A percentile compares a stretch with the other conserved stretches of the same genome.
These are phyloP conservation scores for Syrmaticus mikado DNA, from an alignment of 2,113 vertebrate genomes.

Conservation along the genomic window DNA sequence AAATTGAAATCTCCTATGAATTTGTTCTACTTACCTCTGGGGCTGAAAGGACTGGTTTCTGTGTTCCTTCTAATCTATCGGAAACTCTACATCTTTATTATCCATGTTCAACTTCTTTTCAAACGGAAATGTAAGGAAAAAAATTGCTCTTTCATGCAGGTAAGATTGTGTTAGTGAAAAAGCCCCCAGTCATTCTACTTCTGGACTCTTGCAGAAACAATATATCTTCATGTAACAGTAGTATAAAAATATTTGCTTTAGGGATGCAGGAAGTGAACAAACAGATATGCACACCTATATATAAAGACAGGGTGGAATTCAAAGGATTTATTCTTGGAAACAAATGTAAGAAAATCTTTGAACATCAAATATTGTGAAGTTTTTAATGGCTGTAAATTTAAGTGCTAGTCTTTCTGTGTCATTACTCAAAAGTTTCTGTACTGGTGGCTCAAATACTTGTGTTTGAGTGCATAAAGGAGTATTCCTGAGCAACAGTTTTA, in stretches of 20 bases:
- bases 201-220: not conserved
- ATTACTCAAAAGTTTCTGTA: not conserved
- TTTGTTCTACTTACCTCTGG: constrained; percentile 19
- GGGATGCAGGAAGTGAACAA: not conserved
- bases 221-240: not conserved
- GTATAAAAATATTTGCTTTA: not conserved
- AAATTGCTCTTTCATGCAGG: not conserved
- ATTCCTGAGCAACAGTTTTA: not conserved
- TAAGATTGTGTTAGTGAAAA: not conserved
- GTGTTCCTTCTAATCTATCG: constrained; percentile 7
- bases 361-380: not conserved
- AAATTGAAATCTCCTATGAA: constrained; percentile 16
- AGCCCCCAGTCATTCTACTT: not conserved
- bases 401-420: not conserved
- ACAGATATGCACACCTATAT: not conserved
- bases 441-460: not conserved
- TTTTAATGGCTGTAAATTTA: not conserved
- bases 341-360: not conserved
- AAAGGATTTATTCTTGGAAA: not conserved
- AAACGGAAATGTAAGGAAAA: not conserved
- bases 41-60: not conserved
- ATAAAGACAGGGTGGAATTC: not conserved
- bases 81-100: constrained; percentile 4
- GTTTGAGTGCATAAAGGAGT: not conserved
- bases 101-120: not conserved